These are phyloP conservation scores for Cryptomyrus ogoouensis DNA, from an alignment of 2,113 vertebrate species.

Conservation along the genomic window DNA sequence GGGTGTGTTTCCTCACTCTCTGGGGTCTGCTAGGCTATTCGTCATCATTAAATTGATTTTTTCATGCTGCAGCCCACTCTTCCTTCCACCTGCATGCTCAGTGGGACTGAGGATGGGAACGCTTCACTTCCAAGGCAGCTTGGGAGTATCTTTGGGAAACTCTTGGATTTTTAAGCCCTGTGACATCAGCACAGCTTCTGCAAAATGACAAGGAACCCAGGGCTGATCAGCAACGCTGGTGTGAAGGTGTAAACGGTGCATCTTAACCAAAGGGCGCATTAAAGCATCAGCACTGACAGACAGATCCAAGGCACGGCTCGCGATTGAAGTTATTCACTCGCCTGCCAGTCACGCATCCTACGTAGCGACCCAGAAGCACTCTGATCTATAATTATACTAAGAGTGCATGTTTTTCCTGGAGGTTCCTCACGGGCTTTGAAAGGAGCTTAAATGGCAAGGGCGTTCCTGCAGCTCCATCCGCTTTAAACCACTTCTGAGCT, in stretches of 20 bases:
- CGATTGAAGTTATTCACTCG: not conserved
- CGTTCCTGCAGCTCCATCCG: not conserved
- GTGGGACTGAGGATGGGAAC: not conserved
- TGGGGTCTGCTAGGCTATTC: not conserved
- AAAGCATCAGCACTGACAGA: not conserved
- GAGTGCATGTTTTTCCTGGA: slow-evolving; percentile 15
- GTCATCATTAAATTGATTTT: slow-evolving; percentile 13
- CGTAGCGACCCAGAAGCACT: not conserved
- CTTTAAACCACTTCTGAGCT: slow-evolving; percentile 22
- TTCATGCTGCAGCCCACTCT: not conserved
- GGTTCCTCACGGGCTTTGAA: not conserved
- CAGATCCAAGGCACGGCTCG: not conserved
- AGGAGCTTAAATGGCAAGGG: slow-evolving; percentile 4
- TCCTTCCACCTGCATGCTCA: not conserved
- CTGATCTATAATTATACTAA: slow-evolving; percentile 17
- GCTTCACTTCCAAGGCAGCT: not conserved
- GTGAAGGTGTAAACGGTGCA: not conserved
- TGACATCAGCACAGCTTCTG: not conserved
- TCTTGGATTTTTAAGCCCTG: too few relatives aligned
- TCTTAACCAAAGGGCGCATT: not conserved
- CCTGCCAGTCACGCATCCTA: not conserved
- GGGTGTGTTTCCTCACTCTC: not conserved
- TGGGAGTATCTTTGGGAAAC: not conserved
- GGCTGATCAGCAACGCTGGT: not conserved
- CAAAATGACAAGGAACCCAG: not conserved